Conservation (phyloP, 1,140 invertebrate genomes). For the Olivierus martensii region DNA sequence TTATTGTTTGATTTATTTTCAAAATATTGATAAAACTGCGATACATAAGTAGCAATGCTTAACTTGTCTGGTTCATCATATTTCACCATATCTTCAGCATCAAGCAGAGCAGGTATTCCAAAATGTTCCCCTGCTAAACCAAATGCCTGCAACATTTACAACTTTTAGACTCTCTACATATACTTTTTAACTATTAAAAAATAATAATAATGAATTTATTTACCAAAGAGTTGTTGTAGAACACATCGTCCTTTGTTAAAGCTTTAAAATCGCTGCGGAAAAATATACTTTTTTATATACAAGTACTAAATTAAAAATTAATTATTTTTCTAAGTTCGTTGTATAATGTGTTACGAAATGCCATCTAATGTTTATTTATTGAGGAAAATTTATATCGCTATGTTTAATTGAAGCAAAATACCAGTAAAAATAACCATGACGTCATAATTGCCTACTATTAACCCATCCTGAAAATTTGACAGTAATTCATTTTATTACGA, state of each 20-base stretch:
- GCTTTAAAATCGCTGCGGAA: slow-evolving; percentile 65
- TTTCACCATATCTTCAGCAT: slow-evolving; percentile 85
- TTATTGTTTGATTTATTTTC: slow-evolving; percentile 22
- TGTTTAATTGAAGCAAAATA: no score
- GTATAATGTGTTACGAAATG: no score
- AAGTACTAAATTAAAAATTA: no score
- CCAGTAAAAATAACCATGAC: no score
- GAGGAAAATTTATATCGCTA: no score
- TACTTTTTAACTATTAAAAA: background rate
- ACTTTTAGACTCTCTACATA: background rate
- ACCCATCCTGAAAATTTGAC: no score
- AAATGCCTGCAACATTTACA: slow-evolving; percentile 45
- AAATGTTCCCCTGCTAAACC: slow-evolving; percentile 72
- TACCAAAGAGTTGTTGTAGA: slow-evolving; percentile 61
- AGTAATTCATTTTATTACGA: no score
- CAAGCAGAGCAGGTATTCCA: slow-evolving; percentile 82
- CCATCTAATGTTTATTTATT: no score
- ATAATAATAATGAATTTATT: background rate
- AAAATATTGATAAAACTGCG: slow-evolving; percentile 84
- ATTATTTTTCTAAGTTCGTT: no score
- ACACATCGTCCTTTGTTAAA: slow-evolving; percentile 69
- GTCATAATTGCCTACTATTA: no score
- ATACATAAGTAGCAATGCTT: slow-evolving; percentile 84
- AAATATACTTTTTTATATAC: slow-evolving; percentile 25
- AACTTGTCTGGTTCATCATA: slow-evolving; percentile 76